Base-by-base conservation (phyloP, 2,113 vertebrate species). In the Pogona vitticeps region DNA sequence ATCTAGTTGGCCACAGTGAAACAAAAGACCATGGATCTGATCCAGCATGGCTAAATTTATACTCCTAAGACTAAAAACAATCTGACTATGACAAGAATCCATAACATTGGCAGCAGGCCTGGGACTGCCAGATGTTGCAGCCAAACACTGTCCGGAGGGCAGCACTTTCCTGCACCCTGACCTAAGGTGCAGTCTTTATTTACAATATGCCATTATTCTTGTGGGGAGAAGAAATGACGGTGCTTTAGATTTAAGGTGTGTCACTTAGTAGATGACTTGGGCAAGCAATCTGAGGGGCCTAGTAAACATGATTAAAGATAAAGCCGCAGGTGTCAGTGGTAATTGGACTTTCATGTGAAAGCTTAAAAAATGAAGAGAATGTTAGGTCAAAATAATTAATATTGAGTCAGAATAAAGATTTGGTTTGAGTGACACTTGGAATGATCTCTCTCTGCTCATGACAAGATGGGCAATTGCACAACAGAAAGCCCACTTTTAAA, bases 401-500 rank as follows among this genome's bases (percentile, higher is more conserved):
- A 89, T 7, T 76, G 82, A 91, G 36, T 89, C 85, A 90, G 36
- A 90, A 75, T 36, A 71, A 88, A 77, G 88, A 1, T 59, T 56
- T 56, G 21, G 15, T 67, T 89, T 91, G 40, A 93, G 58, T 92
- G 72, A 21, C 78, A 84, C 80, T 89, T 86, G 87, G 75, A 40
- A 92, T 90, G 82, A 67, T 92, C 84, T 38, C 58, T 89, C 38
- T 86, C 36, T 77, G 15, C 88, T 89, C 89, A 13, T 36, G 65
- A 92, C 84, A n/a, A 81, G 88, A 79, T n/a, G 36, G 38, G 71
- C 21, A 94, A 93, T 92, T 84, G 63, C 76, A 0, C 46, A 81
- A 86, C 86, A 93, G 95, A 94, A 67, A 36, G 21, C 7, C 5
- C 90, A 80, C 86, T 90, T 4, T 12, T 40, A 95, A 94, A 73